phyloP scores from a whole-genome alignment of 2,888 invertebrate species.

The Diarsia dahlii region DNA sequence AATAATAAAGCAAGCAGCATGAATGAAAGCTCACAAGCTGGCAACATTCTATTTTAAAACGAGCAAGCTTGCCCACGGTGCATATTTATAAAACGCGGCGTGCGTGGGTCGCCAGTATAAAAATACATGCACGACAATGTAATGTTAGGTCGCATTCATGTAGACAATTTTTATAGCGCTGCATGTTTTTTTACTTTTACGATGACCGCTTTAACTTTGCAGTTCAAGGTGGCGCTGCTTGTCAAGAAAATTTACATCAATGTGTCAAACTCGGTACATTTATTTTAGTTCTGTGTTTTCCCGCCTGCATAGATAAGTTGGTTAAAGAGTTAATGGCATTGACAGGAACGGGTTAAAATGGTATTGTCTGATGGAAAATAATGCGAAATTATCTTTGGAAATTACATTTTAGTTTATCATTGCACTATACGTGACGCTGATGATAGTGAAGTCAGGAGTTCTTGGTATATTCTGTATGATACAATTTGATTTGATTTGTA shows the following conservation, averaged over 20 bases:
- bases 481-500: too few species aligned
- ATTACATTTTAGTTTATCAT: too few species aligned
- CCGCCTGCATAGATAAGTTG: too few species aligned
- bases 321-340: too few species aligned
- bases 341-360: too few species aligned
- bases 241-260: background rate
- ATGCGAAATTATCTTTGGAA: too few species aligned
- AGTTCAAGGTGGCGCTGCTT: background rate
- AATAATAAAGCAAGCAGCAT: slow-evolving; percentile 54
- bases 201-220: background rate
- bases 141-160: slow-evolving; percentile 34
- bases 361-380: too few species aligned
- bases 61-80: slow-evolving; percentile 47
- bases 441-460: too few species aligned
- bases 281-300: too few species aligned
- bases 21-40: slow-evolving; percentile 58
- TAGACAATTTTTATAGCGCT: background rate
- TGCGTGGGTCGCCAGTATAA: slow-evolving; percentile 65
- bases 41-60: slow-evolving; percentile 61
- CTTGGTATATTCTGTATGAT: too few species aligned
- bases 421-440: too few species aligned
- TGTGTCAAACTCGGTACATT: too few species aligned
- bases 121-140: slow-evolving; percentile 62
- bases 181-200: background rate
- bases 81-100: slow-evolving; percentile 54